A percentile compares a stretch with the other conserved stretches of the same genome.
Conservation (phyloP, 23 tunicate species). For the Trididemnum miniatum region DNA sequence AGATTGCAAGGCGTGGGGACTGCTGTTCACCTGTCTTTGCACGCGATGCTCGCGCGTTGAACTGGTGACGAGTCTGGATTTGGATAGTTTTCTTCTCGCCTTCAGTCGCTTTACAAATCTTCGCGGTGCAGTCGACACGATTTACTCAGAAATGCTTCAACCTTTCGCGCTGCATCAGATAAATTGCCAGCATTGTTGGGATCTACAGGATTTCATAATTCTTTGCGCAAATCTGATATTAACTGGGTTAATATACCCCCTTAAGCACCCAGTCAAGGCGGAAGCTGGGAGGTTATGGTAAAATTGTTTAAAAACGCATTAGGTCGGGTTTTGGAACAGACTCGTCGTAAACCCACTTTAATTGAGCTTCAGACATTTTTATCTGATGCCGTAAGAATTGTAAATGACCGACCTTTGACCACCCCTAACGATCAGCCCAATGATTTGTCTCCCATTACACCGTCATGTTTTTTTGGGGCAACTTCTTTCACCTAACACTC, state of each 20-base stretch:
- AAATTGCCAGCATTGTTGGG: not conserved
- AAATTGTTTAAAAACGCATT: conserved; percentile 3
- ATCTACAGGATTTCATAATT: not conserved
- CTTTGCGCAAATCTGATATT: not conserved
- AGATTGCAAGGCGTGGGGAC: conserved; percentile 15
- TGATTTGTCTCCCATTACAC: conserved; percentile 18
- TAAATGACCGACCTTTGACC: conserved; percentile 38
- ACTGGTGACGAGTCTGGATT: not conserved
- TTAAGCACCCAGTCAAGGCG: conserved; percentile 13
- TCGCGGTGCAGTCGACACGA: conserved; percentile 6
- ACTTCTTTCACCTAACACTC: not conserved
- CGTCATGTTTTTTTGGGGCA: conserved; percentile 3
- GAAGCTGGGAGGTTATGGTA: conserved; percentile 23
- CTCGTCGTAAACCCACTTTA: not conserved
- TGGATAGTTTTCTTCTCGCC: not conserved
- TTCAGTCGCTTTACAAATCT: conserved; percentile 4
- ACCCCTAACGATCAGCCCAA: conserved; percentile 21
- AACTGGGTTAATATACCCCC: conserved; percentile 16
- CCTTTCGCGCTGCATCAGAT: conserved; percentile 1
- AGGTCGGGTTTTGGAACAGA: not conserved
- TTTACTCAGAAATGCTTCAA: conserved; percentile 19
- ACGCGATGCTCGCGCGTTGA: conserved; percentile 6
- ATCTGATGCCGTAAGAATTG: conserved; percentile 19
- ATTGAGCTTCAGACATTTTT: conserved; percentile 1
- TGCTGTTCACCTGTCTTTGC: conserved; percentile 3